Evolutionary conservation across 1,140 invertebrate genomes (phyloP), one percentile per base, ranked within the genome.

Genomic region (Drosophila punjabiensis): DNA sequence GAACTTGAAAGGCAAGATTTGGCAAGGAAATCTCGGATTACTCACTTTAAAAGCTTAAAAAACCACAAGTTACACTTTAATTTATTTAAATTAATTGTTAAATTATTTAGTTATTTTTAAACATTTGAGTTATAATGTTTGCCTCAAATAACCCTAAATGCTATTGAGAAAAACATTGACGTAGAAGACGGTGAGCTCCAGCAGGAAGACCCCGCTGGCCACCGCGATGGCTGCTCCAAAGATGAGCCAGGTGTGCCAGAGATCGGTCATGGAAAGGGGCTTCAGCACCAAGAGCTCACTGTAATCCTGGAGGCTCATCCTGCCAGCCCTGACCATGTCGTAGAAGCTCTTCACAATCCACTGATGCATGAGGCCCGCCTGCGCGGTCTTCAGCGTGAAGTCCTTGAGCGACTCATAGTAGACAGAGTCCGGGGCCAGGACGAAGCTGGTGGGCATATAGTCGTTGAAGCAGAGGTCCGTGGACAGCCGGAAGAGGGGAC

Each of bases 301-400:
- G 43, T 75, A 81, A 11, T 88, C 81, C 74, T 69, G 78, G 43
- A 89, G 45, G 10, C 48, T 20, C 65, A 89, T 84, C 45, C 28
- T 62, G 10, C 70, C 74, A 2, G 85, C 45, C 16, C 6, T 45
- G 5, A 84, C 56, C 85, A 88, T 81, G 10, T 88, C 85, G 28
- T 84, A 76, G 30, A 79, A 78, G 16, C 84, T 78, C 16, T 73
- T 70, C 1, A 4, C 14, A 2, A 81, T n/a, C 85, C 85, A 88
- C 16, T 67, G 37, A 0, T 18, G 0, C 0, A 81, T 3, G 2
- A 89, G 18, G 0, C 85, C 85, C 0, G 66, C 37, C 20, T 84
- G 68, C 0, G 52, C 8, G 0, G 32, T 3, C 3, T 10, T 9
- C 52, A 88, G 5, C 0, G 43, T 60, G 6, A 67, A 84, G 8